Evolutionary conservation across 2,113 vertebrate genomes (phyloP).

Genomic region (Aramus guarauna): DNA sequence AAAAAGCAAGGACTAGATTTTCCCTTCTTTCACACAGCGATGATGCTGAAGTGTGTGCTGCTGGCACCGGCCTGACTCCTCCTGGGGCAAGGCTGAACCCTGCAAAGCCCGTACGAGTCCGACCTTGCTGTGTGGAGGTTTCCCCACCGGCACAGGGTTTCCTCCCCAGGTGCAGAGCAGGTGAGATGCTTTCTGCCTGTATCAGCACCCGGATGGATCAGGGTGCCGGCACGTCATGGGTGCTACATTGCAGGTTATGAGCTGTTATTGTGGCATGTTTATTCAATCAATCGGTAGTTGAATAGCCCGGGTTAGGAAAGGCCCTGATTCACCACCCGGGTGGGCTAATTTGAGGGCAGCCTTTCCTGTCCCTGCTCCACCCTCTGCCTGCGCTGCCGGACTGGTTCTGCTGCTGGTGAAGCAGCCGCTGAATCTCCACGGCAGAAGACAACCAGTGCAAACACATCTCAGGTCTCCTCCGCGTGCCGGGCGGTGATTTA

Average conservation of each 20-base stretch:
- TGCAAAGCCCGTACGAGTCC: not conserved
- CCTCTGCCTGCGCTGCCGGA: not conserved
- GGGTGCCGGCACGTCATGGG: rapidly evolving
- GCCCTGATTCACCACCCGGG: not conserved
- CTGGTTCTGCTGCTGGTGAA: not conserved
- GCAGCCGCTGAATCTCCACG: not conserved
- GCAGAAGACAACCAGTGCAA: not conserved
- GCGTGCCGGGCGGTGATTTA: not conserved
- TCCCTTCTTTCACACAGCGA: not conserved
- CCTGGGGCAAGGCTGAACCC: not conserved
- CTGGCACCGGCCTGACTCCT: not conserved
- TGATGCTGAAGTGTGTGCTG: not conserved
- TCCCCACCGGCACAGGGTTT: not conserved
- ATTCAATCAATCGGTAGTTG: not conserved
- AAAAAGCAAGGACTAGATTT: not conserved
- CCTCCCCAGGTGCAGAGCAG: not conserved
- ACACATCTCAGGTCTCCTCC: not conserved
- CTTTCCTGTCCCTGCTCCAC: not conserved
- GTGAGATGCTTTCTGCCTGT: rapidly evolving
- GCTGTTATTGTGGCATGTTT: not conserved
- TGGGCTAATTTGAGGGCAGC: not conserved
- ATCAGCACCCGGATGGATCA: not conserved
- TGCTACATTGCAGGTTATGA: not conserved
- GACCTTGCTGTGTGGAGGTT: not conserved
- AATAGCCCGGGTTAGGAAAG: not conserved